These are phyloP conservation scores for Tipula unca DNA, from an alignment of 2,888 invertebrate species.

Conservation along the genomic window DNA sequence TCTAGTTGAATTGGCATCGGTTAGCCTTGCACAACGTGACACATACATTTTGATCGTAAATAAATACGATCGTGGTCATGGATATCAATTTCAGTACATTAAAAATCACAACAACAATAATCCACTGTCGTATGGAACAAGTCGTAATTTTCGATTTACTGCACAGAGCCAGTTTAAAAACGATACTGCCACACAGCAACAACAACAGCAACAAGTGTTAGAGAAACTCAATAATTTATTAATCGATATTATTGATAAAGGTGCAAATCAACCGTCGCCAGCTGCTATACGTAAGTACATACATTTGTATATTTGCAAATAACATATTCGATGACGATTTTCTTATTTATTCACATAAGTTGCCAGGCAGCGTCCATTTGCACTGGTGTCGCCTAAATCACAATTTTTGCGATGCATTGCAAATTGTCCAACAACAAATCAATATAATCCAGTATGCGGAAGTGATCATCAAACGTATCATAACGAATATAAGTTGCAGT, in stretches of 20 bases:
- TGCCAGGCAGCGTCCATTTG: not conserved
- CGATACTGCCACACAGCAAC: not conserved
- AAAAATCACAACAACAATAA: not conserved
- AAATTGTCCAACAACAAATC: slow-evolving; percentile 9
- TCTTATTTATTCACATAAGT: not conserved
- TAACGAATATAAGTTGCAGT: not conserved
- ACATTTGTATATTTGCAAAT: not conserved
- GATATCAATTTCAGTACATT: not conserved
- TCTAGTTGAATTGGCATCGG: not conserved
- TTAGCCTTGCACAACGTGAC: not conserved
- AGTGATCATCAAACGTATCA: not conserved
- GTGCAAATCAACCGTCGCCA: not conserved
- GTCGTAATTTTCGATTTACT: not conserved
- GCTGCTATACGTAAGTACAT: not conserved
- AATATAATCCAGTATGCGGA: slow-evolving; percentile 15
- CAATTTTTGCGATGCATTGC: not conserved
- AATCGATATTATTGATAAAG: not conserved
- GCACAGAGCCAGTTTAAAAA: too few species aligned
- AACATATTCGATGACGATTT: not conserved
- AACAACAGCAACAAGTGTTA: not conserved
- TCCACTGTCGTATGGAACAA: not conserved
- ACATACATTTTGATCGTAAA: not conserved
- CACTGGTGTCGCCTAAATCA: not conserved
- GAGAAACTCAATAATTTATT: not conserved
- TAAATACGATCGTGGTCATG: not conserved